These are phyloP conservation scores for Montipora efflorescens DNA, from an alignment of 64 coral and sea anemone genomes.

Conservation along the genomic window DNA sequence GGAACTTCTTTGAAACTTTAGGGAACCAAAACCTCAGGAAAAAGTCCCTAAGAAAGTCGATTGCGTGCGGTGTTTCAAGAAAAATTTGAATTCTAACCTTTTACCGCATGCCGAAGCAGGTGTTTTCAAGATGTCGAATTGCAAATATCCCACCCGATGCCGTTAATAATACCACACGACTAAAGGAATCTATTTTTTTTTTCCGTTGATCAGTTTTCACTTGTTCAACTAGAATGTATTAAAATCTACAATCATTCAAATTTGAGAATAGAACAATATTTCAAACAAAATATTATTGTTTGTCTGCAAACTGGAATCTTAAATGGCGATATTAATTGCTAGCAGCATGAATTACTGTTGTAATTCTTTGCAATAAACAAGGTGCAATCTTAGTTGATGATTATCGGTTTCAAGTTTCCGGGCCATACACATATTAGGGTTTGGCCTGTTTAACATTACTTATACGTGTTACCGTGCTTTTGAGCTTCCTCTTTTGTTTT, in stretches of 20 bases:
- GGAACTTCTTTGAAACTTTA: too few species aligned
- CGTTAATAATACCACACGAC: not conserved
- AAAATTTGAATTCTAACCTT: too few species aligned
- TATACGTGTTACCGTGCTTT: too few species aligned
- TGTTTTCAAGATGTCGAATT: slow-evolving; percentile 2
- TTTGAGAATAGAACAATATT: not conserved
- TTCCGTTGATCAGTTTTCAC: not conserved
- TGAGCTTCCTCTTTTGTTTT: too few species aligned
- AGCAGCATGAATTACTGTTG: not conserved
- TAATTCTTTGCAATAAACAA: not conserved
- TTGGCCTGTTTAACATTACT: too few species aligned
- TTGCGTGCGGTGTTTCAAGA: too few species aligned
- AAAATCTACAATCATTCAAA: not conserved
- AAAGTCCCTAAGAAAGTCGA: too few species aligned
- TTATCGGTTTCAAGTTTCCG: not conserved
- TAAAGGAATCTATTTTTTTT: not conserved
- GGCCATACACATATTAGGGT: too few species aligned
- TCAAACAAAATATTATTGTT: not conserved
- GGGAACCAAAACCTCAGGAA: too few species aligned
- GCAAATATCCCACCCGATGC: not conserved
- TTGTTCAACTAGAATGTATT: not conserved
- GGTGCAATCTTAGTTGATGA: too few species aligned
- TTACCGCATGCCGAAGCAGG: not conserved
- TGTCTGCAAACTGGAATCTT: not conserved
- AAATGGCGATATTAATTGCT: not conserved